Evolutionary conservation across 2,797 vertebrate genomes (phyloP).

Genomic region (Erethizon dorsatum): DNA sequence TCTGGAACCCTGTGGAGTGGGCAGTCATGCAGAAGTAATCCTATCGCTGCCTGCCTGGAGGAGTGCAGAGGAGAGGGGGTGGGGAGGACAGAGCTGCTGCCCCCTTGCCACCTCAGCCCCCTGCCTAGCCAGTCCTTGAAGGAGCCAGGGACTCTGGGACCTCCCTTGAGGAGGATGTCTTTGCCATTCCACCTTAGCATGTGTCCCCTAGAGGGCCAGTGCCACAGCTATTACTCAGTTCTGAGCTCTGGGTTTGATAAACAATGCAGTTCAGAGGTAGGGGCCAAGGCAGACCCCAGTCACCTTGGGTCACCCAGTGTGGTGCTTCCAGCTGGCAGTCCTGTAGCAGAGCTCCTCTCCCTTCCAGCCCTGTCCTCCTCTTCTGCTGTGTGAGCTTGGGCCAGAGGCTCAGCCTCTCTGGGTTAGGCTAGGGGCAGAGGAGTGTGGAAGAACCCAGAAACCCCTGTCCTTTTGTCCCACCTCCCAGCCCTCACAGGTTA

Average conservation of each 20-base stretch:
- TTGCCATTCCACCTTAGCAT: neutral
- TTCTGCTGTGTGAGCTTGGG: slow-evolving; percentile 68
- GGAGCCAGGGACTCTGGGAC: slow-evolving; percentile 44
- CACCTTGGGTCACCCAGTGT: slow-evolving; percentile 77
- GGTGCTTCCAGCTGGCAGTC: slow-evolving; percentile 65
- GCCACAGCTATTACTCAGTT: slow-evolving; percentile 86
- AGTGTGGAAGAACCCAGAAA: slow-evolving; percentile 52
- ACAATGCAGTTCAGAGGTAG: slow-evolving; percentile 86
- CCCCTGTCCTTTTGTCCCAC: slow-evolving; percentile 51
- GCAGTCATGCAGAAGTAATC: slow-evolving; percentile 93
- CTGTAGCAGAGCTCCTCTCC: slow-evolving; percentile 31
- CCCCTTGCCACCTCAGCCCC: slow-evolving; percentile 70
- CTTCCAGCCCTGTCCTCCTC: neutral
- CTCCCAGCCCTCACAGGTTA: slow-evolving; percentile 44
- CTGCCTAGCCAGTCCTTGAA: slow-evolving; percentile 23
- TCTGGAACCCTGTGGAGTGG: slow-evolving; percentile 90
- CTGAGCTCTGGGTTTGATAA: slow-evolving; percentile 87
- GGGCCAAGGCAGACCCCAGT: slow-evolving; percentile 66
- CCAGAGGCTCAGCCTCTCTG: slow-evolving; percentile 67
- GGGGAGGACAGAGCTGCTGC: slow-evolving; percentile 45
- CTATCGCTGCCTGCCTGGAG: slow-evolving; percentile 88
- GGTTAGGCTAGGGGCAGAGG: neutral
- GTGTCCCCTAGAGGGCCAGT: slow-evolving; percentile 71
- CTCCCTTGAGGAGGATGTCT: slow-evolving; percentile 68
- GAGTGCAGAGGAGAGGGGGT: slow-evolving; percentile 79